Conservation (phyloP, 2,888 invertebrate genomes). For the Trisateles emortualis region DNA sequence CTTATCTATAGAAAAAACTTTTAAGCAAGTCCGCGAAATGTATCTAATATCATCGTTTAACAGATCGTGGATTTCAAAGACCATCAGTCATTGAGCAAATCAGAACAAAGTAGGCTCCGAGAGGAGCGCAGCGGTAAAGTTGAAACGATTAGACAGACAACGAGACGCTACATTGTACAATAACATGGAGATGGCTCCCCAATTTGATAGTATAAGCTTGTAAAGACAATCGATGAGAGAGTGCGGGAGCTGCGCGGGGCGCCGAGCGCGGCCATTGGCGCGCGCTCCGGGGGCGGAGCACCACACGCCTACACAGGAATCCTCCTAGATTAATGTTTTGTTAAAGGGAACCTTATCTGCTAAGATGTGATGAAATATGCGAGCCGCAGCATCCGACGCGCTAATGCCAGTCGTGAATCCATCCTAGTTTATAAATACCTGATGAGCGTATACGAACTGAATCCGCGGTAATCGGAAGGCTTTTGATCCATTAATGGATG, state of each 20-base stretch:
- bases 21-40: too few relatives aligned
- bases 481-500: not conserved
- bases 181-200: conserved; percentile 38
- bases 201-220: conserved; percentile 36
- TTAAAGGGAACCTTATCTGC: conserved; percentile 48
- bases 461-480: conserved; percentile 3
- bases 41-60: too few relatives aligned
- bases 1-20: not conserved
- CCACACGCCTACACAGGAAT: conserved; percentile 55
- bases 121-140: conserved; percentile 9
- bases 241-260: conserved; percentile 41
- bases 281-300: conserved; percentile 51
- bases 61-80: not conserved
- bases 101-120: not conserved
- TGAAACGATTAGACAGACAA: conserved; percentile 26
- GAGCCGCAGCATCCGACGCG: conserved; percentile 40
- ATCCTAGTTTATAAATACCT: conserved; percentile 32
- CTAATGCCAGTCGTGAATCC: conserved; percentile 41
- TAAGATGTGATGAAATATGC: conserved; percentile 53
- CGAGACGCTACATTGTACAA: conserved; percentile 25
- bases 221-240: conserved; percentile 53
- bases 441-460: conserved; percentile 4
- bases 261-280: conserved; percentile 52
- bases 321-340: conserved; percentile 58
- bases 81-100: conserved; percentile 21